phyloP scores from a whole-genome alignment of 2,888 invertebrate genomes.

The Caenorhabditis drosophilae region DNA sequence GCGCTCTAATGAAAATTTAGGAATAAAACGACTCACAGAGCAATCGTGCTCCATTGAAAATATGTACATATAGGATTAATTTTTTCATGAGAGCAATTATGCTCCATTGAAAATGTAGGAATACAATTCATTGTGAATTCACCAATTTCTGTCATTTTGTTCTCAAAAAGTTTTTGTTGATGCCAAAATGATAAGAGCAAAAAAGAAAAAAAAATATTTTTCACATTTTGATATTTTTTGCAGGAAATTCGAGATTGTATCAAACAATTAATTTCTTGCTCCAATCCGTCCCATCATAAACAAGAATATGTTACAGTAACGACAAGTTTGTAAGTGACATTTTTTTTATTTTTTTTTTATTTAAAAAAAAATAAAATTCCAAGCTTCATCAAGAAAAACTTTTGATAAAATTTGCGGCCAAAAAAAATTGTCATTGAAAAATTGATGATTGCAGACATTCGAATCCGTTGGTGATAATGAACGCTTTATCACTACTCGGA shows the following conservation, averaged over 20 bases:
- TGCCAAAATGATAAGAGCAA: too few species aligned
- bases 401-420: too few species aligned
- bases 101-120: too few species aligned
- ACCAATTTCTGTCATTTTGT: background rate
- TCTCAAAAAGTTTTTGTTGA: too few species aligned
- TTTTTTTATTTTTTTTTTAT: background rate
- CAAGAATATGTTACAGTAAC: slow-evolving; percentile 36
- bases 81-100: too few species aligned
- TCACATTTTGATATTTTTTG: slow-evolving; percentile 2
- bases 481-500: slow-evolving; percentile 23
- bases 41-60: too few species aligned
- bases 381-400: background rate
- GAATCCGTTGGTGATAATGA: slow-evolving; percentile 25
- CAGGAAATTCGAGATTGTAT: slow-evolving; percentile 45
- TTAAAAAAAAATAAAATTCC: background rate
- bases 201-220: background rate
- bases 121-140: slow-evolving; percentile 1
- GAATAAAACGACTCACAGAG: too few species aligned
- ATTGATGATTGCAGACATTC: slow-evolving; percentile 20
- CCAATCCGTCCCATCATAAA: slow-evolving; percentile 17
- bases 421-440: background rate
- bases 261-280: slow-evolving; percentile 22
- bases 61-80: too few species aligned
- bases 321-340: slow-evolving; percentile 1
- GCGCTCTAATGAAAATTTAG: too few species aligned